A percentile compares a stretch with the other conserved stretches of the same genome.
Evolutionary conservation across 2,797 vertebrate species (phyloP).

Genomic region (Microhierax caerulescens): DNA sequence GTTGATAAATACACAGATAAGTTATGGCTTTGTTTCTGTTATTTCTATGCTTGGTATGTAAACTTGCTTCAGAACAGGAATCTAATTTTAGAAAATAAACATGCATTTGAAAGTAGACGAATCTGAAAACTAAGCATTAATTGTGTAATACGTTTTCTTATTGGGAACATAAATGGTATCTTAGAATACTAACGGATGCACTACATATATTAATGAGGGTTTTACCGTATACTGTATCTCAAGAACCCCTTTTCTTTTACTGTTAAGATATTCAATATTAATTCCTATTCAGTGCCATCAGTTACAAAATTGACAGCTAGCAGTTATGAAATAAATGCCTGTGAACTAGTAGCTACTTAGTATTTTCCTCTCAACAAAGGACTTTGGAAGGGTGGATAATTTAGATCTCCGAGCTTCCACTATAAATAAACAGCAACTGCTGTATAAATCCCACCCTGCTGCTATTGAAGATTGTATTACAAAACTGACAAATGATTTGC

Average conservation of each 20-base stretch:
- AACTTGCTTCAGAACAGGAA: constrained; percentile 30
- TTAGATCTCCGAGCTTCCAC: constrained; percentile 51
- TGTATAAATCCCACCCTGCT: constrained; percentile 55
- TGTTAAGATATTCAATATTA: constrained; percentile 64
- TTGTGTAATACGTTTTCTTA: constrained; percentile 45
- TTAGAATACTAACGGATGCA: constrained; percentile 8
- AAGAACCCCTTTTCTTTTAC: constrained; percentile 43
- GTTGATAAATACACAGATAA: constrained; percentile 22
- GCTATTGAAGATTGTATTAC: constrained; percentile 46
- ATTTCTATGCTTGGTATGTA: constrained; percentile 18
- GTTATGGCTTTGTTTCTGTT: constrained; percentile 20
- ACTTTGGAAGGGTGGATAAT: constrained; percentile 53
- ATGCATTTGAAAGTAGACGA: constrained; percentile 61
- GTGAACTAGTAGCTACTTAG: constrained; percentile 56
- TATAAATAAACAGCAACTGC: constrained; percentile 60
- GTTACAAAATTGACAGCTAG: constrained; percentile 56
- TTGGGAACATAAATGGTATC: constrained; percentile 32
- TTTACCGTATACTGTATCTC: constrained; percentile 10
- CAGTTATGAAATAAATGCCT: constrained; percentile 65
- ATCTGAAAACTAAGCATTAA: constrained; percentile 49
- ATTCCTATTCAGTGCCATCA: constrained; percentile 63
- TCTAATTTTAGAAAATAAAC: constrained; percentile 64
- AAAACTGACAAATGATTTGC: constrained; percentile 71
- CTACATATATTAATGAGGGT: constrained; percentile 30
- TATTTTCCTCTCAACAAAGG: constrained; percentile 54